phyloP scores from a whole-genome alignment of 2,797 vertebrate species.

The Artibeus jamaicensis region DNA sequence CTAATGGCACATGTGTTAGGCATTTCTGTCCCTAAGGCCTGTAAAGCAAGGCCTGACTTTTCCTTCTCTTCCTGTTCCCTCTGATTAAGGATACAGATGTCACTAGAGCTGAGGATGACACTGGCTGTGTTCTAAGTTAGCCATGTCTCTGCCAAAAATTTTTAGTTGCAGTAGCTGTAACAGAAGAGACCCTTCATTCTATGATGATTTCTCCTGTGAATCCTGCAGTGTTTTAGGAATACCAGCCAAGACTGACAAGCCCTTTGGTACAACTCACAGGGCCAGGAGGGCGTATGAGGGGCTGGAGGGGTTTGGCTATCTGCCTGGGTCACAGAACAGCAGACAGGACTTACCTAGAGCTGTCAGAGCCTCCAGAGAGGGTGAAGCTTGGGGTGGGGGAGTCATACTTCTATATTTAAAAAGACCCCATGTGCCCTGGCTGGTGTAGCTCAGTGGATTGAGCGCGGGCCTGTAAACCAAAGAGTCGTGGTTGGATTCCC shows the following conservation, averaged over 20 bases:
- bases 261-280: not conserved
- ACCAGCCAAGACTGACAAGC: too few relatives aligned
- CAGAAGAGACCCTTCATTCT: not conserved
- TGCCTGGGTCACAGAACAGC: not conserved
- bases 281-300: not conserved
- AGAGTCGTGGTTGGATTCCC: too few relatives aligned
- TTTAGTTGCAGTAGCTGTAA: not conserved
- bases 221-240: not conserved
- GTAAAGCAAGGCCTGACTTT: not conserved
- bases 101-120: not conserved
- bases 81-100: not conserved
- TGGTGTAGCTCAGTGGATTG: too few relatives aligned
- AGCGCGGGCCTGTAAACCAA: too few relatives aligned
- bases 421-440: not conserved
- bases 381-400: not conserved
- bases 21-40: not conserved
- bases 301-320: too few relatives aligned
- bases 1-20: not conserved
- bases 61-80: not conserved
- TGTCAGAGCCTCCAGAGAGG: not conserved
- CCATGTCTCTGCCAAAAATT: not conserved
- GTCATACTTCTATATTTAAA: not conserved
- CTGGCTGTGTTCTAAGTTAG: not conserved
- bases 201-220: not conserved
- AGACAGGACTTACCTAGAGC: not conserved